Percentiles rank a stretch among this genome's conserved stretches.
Evolutionary conservation across 1,140 invertebrate genomes (phyloP).

Genomic region (Globodera rostochiensis): DNA sequence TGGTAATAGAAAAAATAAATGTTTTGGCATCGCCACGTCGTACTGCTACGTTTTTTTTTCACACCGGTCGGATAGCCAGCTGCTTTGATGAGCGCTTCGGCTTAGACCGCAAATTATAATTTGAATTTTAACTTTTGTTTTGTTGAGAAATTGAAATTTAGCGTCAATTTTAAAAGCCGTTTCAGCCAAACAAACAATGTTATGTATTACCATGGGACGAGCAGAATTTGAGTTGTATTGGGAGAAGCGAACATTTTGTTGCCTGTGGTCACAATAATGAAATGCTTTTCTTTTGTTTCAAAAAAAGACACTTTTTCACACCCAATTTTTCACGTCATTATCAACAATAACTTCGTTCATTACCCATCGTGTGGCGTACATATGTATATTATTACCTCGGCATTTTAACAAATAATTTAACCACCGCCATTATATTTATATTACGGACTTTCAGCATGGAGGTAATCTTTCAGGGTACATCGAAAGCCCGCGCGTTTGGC

Average conservation of each 20-base stretch:
- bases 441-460: constrained; percentile 15
- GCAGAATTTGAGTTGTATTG: neutral
- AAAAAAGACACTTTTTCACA: constrained; percentile 3
- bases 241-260: neutral
- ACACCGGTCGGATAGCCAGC: neutral
- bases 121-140: no score
- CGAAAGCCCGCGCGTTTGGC: constrained; percentile 63
- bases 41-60: neutral
- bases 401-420: no score
- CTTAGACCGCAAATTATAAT: neutral
- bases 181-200: neutral
- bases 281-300: neutral
- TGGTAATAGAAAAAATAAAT: constrained; percentile 4
- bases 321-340: neutral
- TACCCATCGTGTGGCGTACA: neutral
- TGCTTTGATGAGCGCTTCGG: neutral
- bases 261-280: neutral
- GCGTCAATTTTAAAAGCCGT: neutral
- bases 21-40: neutral
- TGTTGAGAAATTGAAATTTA: neutral
- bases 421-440: no score
- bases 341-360: neutral
- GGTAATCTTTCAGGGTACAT: constrained; percentile 58
- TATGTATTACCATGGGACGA: neutral
- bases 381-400: no score